Conservation (phyloP, 2,888 invertebrate genomes). For the Venusia cambrica region DNA sequence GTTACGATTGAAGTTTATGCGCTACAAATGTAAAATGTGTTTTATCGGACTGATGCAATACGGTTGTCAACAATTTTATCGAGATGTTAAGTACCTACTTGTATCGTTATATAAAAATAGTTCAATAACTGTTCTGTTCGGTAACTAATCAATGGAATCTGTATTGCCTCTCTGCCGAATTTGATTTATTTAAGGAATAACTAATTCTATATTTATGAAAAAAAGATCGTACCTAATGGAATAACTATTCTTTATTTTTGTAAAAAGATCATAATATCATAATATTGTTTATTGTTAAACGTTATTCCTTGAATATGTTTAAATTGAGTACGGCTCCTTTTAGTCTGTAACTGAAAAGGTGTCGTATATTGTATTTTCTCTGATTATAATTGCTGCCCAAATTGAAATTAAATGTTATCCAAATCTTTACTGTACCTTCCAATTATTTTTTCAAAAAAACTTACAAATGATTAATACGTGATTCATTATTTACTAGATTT, state of each 20-base stretch:
- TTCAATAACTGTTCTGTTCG: too few species aligned
- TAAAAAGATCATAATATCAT: too few species aligned
- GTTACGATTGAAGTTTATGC: constrained; percentile 19
- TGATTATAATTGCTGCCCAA: constrained; percentile 49
- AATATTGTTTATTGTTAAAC: too few species aligned
- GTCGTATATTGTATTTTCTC: constrained; percentile 20
- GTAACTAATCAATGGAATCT: too few species aligned
- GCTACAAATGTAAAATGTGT: constrained; percentile 15
- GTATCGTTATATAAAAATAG: too few species aligned
- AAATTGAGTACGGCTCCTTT: too few species aligned
- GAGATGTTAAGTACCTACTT: too few species aligned
- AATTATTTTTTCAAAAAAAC: constrained; percentile 41
- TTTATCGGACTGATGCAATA: constrained; percentile 20
- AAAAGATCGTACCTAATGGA: too few species aligned
- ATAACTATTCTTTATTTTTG: too few species aligned
- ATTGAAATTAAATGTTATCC: constrained; percentile 28
- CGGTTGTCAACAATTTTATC: too few species aligned
- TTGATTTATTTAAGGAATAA: constrained; percentile 24
- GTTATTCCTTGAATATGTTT: too few species aligned
- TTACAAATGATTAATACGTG: too few species aligned
- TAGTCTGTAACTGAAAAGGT: constrained; percentile 42
- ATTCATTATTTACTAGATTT: constrained; percentile 39
- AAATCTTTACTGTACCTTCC: constrained; percentile 39
- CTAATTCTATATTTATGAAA: not conserved
- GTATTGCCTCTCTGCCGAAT: constrained; percentile 19